These are phyloP conservation scores for Ammodytes dubius DNA, from an alignment of 2,113 vertebrate genomes.

Conservation along the genomic window DNA sequence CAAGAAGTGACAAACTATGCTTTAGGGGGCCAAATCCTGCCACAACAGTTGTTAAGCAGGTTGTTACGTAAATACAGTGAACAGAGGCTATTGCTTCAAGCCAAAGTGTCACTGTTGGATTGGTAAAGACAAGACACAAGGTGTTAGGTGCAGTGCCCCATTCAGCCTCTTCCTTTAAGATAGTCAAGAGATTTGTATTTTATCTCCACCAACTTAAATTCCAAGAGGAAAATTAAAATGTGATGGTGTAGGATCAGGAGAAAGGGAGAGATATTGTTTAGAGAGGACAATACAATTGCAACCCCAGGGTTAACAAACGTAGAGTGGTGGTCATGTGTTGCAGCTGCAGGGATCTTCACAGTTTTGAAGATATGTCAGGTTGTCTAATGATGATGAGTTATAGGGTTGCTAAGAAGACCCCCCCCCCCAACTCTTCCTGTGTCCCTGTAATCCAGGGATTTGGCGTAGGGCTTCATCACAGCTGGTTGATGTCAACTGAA, in stretches of 20 bases:
- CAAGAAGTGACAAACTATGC: conserved; percentile 5
- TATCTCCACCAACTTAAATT: background rate
- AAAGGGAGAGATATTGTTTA: conserved; percentile 3
- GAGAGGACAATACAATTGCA: conserved; percentile 17
- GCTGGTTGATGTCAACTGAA: conserved; percentile 66
- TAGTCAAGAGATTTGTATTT: background rate
- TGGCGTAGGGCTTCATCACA: conserved; percentile 52
- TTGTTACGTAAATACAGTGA: conserved; percentile 25
- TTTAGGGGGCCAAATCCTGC: conserved; percentile 19
- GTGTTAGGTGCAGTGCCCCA: background rate
- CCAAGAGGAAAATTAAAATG: background rate
- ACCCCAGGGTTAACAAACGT: background rate
- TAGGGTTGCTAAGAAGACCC: conserved; percentile 27
- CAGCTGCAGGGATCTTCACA: conserved; percentile 27
- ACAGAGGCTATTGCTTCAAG: background rate
- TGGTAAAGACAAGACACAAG: background rate
- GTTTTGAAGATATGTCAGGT: conserved; percentile 7
- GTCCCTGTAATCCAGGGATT: conserved; percentile 63
- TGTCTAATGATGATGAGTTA: conserved; percentile 5
- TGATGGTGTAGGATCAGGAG: background rate
- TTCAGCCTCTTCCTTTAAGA: background rate
- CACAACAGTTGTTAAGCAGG: background rate
- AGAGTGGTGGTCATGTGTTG: background rate
- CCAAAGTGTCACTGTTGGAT: conserved; percentile 3
- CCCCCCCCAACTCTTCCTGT: conserved; percentile 17